Base-by-base conservation (phyloP, 2,113 vertebrate species). In the Nothocercus nigrocapillus region DNA sequence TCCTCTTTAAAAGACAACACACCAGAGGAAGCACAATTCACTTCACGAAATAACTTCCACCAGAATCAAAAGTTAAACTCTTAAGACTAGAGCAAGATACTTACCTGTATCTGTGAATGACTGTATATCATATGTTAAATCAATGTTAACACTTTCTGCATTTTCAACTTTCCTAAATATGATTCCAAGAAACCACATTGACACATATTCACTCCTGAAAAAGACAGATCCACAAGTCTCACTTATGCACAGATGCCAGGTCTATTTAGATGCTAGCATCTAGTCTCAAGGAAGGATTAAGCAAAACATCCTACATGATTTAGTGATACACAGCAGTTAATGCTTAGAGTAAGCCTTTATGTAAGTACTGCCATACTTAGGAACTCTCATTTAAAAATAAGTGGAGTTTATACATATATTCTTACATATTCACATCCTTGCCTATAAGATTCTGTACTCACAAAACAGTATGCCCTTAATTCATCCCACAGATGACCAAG, bases 141-240 rank as follows among this genome's bases (percentile, higher is more conserved):
- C 99, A 93, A 99, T 98, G 73, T 99, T 99, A 56, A 99, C 98
- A 62, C 98, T 98, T 96, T 99, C 99, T 11, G 98, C 97, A 51
- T 98, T 99, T 97, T 99, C 99, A 90, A 98, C 98, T 97, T 99
- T 99, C 97, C 98, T 99, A 97, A 99, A 99, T 59, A 98, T 98
- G 91, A 99, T 99, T 79, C 99, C 99, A 47, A 99, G 99, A 96
- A 99, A 99, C 99, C 99, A 99, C 98, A 99, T 99, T 24, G 99
- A 99, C 77, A 99, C 97, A 80, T 98, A 99, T 42, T 98, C 98
- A 66, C 97, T 98, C 96, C 99, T 99, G 92, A 83, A 96, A 96
- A 94, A 87, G 86, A 64, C 12, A 93, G 24, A 73, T 67, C 34
- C 5, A 87, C 38, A 95, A 36, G 14, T n/a, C 18, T 90, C 11